Percentiles rank a stretch among this genome's conserved stretches.
Evolutionary conservation across 1,140 invertebrate genomes (phyloP).

Genomic region (Metaphire vulgaris): DNA sequence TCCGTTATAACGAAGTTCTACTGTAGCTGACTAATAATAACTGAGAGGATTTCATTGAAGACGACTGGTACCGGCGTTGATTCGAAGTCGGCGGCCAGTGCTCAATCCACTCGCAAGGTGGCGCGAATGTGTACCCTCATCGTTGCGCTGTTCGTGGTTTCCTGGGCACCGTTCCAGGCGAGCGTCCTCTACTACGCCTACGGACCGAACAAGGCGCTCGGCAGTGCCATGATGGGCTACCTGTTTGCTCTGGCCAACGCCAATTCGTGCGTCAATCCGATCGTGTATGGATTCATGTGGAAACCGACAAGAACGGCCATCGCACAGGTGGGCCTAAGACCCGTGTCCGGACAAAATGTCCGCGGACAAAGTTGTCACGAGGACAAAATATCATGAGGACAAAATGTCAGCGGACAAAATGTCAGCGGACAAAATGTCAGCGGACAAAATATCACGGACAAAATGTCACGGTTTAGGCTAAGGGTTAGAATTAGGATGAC

Average conservation of each 20-base stretch:
- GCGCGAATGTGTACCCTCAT: not conserved
- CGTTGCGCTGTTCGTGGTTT: not conserved
- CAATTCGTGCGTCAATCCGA: not conserved
- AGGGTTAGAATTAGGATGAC: too few relatives aligned
- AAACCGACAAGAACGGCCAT: not conserved
- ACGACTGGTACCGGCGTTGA: too few relatives aligned
- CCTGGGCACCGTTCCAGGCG: not conserved
- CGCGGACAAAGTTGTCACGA: too few relatives aligned
- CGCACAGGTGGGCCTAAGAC: not conserved
- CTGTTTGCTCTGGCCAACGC: not conserved
- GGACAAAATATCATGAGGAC: too few relatives aligned
- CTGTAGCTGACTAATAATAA: too few relatives aligned
- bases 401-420: too few relatives aligned
- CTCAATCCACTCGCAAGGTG: not conserved
- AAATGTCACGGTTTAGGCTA: too few relatives aligned
- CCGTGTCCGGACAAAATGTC: too few relatives aligned
- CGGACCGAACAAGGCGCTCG: not conserved
- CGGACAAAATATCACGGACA: too few relatives aligned
- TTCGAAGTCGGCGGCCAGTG: not conserved
- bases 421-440: too few relatives aligned
- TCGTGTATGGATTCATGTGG: constrained; percentile 1
- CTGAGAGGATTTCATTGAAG: too few relatives aligned
- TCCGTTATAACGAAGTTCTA: too few relatives aligned
- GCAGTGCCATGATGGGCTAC: not conserved
- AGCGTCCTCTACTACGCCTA: not conserved